Conservation (phyloP, 2,797 vertebrate genomes). For the Sitta carolinensis region DNA sequence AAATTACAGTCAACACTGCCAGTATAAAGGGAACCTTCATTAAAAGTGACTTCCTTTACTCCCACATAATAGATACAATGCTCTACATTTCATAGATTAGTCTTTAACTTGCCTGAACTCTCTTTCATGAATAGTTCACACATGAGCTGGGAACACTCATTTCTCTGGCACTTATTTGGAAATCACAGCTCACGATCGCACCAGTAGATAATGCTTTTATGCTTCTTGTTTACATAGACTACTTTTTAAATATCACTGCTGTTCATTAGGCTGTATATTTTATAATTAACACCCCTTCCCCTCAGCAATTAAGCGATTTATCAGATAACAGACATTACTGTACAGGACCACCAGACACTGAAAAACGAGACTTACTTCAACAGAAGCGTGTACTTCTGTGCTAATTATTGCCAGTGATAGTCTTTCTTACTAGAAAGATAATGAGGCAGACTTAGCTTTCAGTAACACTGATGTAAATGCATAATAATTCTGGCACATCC, state of each 20-base stretch:
- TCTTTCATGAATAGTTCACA: background rate
- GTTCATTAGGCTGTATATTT: background rate
- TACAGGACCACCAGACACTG: background rate
- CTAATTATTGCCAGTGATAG: background rate
- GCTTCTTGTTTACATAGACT: background rate
- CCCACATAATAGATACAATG: background rate
- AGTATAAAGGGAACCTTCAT: background rate
- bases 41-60: background rate
- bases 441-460: background rate
- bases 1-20: fast-evolving
- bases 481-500: background rate
- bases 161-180: background rate
- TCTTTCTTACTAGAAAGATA: background rate
- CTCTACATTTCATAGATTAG: background rate
- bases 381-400: background rate
- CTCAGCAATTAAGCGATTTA: background rate
- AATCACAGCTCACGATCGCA: background rate
- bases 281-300: background rate
- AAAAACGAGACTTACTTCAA: background rate
- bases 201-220: background rate
- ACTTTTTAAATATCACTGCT: background rate
- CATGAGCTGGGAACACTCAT: background rate
- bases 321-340: background rate
- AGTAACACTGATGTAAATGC: background rate
- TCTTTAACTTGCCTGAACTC: background rate